Conservation (phyloP, 2,797 vertebrate species). For the Poecilia velifera region DNA sequence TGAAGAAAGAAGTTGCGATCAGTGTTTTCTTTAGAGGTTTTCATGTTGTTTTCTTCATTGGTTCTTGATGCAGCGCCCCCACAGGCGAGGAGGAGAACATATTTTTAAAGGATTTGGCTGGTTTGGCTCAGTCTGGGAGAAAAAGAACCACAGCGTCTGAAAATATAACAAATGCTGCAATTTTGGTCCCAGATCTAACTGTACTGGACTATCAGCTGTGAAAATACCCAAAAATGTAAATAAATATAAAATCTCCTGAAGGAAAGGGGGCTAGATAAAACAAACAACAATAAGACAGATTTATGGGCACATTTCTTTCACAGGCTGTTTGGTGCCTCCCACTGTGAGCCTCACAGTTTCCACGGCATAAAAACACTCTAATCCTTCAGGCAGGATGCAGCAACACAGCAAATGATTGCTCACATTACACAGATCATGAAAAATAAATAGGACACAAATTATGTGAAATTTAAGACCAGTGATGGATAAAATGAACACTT, state of each 20-base stretch:
- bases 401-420: not conserved
- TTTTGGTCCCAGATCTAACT: not conserved
- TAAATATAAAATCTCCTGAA: not conserved
- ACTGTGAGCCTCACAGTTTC: not conserved
- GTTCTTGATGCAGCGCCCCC: not conserved
- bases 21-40: not conserved
- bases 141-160: not conserved
- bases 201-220: not conserved
- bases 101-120: not conserved
- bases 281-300: not conserved
- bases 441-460: not conserved
- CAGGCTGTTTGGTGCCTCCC: not conserved
- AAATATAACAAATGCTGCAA: not conserved
- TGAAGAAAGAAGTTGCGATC: not conserved
- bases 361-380: not conserved
- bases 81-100: not conserved
- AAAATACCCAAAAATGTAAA: not conserved
- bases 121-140: not conserved
- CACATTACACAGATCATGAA: not conserved
- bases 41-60: not conserved
- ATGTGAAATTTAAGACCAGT: not conserved
- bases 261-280: not conserved
- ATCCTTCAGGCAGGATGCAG: not conserved
- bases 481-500: not conserved
- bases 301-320: not conserved